Conservation (phyloP, 1,140 invertebrate genomes). For the Vanessa atalanta region DNA sequence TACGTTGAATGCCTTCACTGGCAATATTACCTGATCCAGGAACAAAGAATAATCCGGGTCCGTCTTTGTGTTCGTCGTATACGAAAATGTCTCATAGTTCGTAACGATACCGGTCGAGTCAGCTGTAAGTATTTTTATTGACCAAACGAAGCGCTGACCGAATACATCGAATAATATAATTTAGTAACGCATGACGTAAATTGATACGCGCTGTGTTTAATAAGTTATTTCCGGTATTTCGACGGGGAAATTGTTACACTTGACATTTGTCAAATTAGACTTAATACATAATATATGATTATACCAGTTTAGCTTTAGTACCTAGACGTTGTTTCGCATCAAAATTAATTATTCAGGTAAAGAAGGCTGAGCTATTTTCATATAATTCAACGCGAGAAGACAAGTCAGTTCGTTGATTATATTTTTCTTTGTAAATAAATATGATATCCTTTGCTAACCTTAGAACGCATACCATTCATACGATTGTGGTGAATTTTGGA, state of each 20-base stretch:
- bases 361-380: too few relatives aligned
- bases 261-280: background rate
- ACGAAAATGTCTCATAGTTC: conserved; percentile 56
- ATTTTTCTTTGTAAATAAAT: too few relatives aligned
- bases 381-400: too few relatives aligned
- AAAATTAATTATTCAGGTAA: too few relatives aligned
- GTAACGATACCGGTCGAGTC: conserved; percentile 52
- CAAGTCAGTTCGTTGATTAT: too few relatives aligned
- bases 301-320: background rate
- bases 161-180: conserved; percentile 51
- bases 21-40: conserved; percentile 64
- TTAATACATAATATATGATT: background rate
- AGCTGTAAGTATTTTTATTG: conserved; percentile 60
- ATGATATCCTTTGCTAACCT: too few relatives aligned
- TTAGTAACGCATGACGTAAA: conserved; percentile 15
- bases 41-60: conserved; percentile 65
- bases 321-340: background rate
- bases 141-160: conserved; percentile 41
- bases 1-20: conserved; percentile 29
- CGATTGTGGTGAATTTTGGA: too few relatives aligned
- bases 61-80: conserved; percentile 58
- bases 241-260: conserved; percentile 40
- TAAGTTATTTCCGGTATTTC: conserved; percentile 69
- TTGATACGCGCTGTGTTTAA: conserved; percentile 56
- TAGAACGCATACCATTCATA: too few relatives aligned